Evolutionary conservation across 1,140 invertebrate genomes (phyloP), one percentile per base, ranked within the genome.

Genomic region (Idris sp.): DNA sequence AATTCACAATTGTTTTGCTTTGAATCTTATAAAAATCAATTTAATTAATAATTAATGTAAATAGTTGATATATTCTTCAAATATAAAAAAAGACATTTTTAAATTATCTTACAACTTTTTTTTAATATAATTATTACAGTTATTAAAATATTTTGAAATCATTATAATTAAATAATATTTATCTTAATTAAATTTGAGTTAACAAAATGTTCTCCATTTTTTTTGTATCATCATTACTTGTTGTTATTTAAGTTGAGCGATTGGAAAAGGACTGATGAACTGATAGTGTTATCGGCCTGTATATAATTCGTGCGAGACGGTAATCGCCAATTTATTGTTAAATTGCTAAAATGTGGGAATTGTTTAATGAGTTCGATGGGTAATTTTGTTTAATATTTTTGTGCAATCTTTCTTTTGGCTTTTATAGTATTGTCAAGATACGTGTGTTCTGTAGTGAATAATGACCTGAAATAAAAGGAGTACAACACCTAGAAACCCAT

Each of bases 401-500:
- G 18, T 49, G 1, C 16, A 36, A 30, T 31, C 22, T 11, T 9
- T 38, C 25, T 30, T 6, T 10, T 9, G 19, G 4, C 1, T 22
- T 18, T 10, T 7, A 0, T n/a, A 0, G 4, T 25, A 28, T 58
- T 41, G n/a, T 53, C 19, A 33, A n/a, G 33, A 16, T 13, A 4
- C 43, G 38, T 18, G 35, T 31, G 19, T 22, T 31, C 4, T 30
- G 46, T 44, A 28, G 53, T 41, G 53, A 73, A 76, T 71, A 77
- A 80, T 75, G 81, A 79, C 76, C 80, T 81, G 46, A 79, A 79
- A 81, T 69, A 72, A 43, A 81, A 83, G 71, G 76, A 82, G 77
- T 61, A 78, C 81, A 78, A 72, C 81, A 76, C 54, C 76, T 81
- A 79, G 79, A 83, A 81, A 81, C 75, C 61, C 65, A 77, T 77